These are phyloP conservation scores for Synanthedon tipuliformis DNA, from an alignment of 2,888 invertebrate species.

Conservation along the genomic window DNA sequence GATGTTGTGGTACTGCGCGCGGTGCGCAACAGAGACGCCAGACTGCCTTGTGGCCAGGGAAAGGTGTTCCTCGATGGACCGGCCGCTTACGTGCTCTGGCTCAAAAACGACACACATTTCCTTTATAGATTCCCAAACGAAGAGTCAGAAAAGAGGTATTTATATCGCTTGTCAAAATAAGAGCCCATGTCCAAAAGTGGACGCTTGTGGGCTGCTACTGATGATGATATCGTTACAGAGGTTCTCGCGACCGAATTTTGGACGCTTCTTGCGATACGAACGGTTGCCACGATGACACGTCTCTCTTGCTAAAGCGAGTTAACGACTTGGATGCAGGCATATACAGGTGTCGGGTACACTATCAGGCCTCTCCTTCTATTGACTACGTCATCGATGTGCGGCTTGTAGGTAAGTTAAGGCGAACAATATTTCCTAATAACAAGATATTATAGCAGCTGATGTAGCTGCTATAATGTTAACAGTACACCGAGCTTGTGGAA, in stretches of 20 bases:
- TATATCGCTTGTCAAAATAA: background rate
- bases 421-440: background rate
- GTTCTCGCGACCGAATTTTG: conserved; percentile 21
- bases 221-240: background rate
- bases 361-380: conserved; percentile 42
- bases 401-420: conserved; percentile 35
- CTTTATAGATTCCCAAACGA: conserved; percentile 43
- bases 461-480: no score
- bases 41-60: conserved; percentile 44
- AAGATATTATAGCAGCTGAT: background rate
- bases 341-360: conserved; percentile 50
- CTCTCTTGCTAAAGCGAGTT: conserved; percentile 34
- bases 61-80: conserved; percentile 49
- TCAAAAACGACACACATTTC: conserved; percentile 40
- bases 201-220: background rate
- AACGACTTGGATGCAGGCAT: conserved; percentile 30
- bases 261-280: conserved; percentile 26
- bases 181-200: background rate
- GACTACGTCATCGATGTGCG: conserved; percentile 39
- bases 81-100: conserved; percentile 43
- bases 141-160: conserved; percentile 19
- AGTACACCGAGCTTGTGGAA: no score
- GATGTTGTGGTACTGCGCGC: conserved; percentile 36
- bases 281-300: conserved; percentile 40
- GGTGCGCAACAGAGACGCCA: conserved; percentile 32